Evolutionary conservation across 2,888 invertebrate species (phyloP), one percentile per base, ranked within the genome.

Genomic region (Lepidonotus clava): DNA sequence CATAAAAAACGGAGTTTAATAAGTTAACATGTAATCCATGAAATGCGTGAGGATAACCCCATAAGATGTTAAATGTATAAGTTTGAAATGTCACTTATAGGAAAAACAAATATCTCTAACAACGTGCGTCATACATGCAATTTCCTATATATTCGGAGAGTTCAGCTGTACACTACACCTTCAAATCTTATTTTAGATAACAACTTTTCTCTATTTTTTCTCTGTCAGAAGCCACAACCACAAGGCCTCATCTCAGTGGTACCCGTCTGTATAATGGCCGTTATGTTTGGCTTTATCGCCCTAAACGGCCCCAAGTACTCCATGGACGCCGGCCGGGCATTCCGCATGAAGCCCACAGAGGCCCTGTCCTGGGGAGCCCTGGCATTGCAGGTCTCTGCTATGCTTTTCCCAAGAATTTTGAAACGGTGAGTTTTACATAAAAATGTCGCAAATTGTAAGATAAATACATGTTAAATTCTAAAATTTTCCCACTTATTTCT

Each of bases 201-300:
- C n/a, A n/a, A n/a, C n/a, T n/a, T n/a, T n/a, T n/a, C n/a, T n/a
- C n/a, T n/a, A n/a, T n/a, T n/a, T n/a, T n/a, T n/a, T n/a, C n/a
- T n/a, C n/a, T n/a, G n/a, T n/a, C 38, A 40, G 40, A 36, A 34
- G 51, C 36, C 67, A 1, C n/a, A n/a, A n/a, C n/a, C n/a, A n/a
- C n/a, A n/a, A n/a, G 92, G 92, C 5, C 71, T 93, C 28, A n/a
- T 92, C 38, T 90, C 92, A 28, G 89, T 92, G 38, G 36, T 92
- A 6, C 93, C 93, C 0, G 85, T 91, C 18, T 95, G 96, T 92
- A 90, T 96, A 83, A 90, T 95, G 77, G 95, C 95, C 0, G 95
- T 96, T 89, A 96, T 91, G 83, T 92, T 93, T 90, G 96, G 96
- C 0, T 92, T 95, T 40, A 85, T 95, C 71, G 93, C 95, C 46